Conservation (phyloP, 2,888 invertebrate species). For the Amphiduros pacificus region DNA sequence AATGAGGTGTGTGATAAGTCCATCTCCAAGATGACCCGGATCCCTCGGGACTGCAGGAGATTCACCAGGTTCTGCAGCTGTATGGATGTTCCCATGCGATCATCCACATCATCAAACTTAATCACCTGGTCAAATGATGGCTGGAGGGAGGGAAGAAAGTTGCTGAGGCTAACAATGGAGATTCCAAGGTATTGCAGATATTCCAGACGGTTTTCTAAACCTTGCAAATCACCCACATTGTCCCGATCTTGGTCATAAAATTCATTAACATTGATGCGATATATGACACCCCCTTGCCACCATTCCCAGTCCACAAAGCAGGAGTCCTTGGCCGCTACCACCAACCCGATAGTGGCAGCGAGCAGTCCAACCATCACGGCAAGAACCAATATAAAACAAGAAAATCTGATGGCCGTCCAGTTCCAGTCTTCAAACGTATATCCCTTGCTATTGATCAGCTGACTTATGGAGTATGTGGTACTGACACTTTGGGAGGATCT, state of each 20-base stretch:
- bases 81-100: slow-evolving; percentile 8
- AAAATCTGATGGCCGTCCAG: slow-evolving; percentile 22
- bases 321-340: background rate
- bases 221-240: slow-evolving; percentile 18
- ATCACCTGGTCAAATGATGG: slow-evolving; percentile 2
- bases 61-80: slow-evolving; percentile 7
- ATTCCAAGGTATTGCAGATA: slow-evolving; percentile 15
- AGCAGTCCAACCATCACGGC: slow-evolving; percentile 18
- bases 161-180: slow-evolving; percentile 5
- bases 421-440: slow-evolving; percentile 25
- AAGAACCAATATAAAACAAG: slow-evolving; percentile 6
- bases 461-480: background rate
- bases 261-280: slow-evolving; percentile 15
- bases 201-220: slow-evolving; percentile 1
- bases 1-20: slow-evolving; percentile 8
- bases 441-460: background rate
- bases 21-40: slow-evolving; percentile 16
- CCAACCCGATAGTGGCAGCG: slow-evolving; percentile 15
- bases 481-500: background rate
- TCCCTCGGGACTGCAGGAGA: background rate
- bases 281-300: slow-evolving; percentile 23
- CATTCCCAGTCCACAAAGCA: slow-evolving; percentile 16
- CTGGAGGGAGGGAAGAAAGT: slow-evolving; percentile 11
- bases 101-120: slow-evolving; percentile 17
- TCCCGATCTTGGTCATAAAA: slow-evolving; percentile 14